Base-by-base conservation (phyloP, 2,113 vertebrate species). In the Halichoeres trimaculatus region DNA sequence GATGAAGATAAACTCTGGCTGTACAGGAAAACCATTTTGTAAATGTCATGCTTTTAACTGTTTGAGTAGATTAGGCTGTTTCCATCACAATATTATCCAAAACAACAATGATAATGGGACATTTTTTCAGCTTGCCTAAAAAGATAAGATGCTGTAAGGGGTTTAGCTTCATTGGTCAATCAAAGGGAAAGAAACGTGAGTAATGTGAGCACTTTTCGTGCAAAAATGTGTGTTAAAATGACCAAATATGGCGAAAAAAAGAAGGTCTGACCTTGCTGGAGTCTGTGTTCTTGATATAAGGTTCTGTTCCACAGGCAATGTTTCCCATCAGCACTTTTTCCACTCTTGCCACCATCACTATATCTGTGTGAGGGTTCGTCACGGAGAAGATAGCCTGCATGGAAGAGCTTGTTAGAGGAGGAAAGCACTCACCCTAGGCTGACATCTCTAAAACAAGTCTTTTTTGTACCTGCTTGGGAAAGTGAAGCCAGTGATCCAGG, bases 321-420 rank as follows among this genome's bases (percentile, higher is more conserved):
- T 96, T 99, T 90, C 98, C 98, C 41, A 95, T 98, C 47, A 99
- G 93, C 73, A 99, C 96, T 86, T 99, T 99, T 85, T 99, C 98
- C 56, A 99, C 94, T 90, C 95, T 95, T 77, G 97, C 97, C 88
- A 99, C 95, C 87, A 99, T 91, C 58, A 99, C 95, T 3, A 99
- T 96, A 74, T 99, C 98, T 1, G 94, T 94, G 85, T 99, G 97
- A 2, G 98, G 96, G 83, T 98, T 96, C 67, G 95, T 96, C 85
- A 99, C 93, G 24, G 97, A 98, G 88, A 99, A 99, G 86, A 98
- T 93, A 38, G 96, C 98, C 98, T 99, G 74, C 17, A 74, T 48
- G 14, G 26, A 83, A 51, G 71, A 17, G 17, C 38, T 75, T 10
- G 10, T 56, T 45, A 54, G 3, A 57, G 26, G 38, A 22, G 3